phyloP scores from a whole-genome alignment of 2,888 invertebrate species.

The Athetis lepigone region DNA sequence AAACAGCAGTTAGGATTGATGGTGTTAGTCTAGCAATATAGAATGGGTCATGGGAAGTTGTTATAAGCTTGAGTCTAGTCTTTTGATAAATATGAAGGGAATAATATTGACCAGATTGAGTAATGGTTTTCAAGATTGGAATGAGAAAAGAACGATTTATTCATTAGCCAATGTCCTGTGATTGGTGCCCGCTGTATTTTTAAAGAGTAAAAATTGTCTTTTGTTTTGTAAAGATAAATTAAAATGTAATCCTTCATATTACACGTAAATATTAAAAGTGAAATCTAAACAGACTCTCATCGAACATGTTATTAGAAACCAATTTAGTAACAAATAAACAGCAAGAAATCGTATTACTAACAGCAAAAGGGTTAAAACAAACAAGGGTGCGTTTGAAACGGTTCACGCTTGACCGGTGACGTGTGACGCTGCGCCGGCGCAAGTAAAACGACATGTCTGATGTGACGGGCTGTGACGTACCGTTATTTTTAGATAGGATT shows the following conservation, averaged over 20 bases:
- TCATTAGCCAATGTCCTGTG: neutral
- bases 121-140: neutral
- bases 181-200: neutral
- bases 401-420: conserved; percentile 69
- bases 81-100: conserved; percentile 9
- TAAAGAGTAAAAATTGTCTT: neutral
- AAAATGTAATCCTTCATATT: neutral
- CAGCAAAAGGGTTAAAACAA: conserved; percentile 65
- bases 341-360: conserved; percentile 60
- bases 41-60: conserved; percentile 27
- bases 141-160: neutral
- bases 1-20: conserved; percentile 37
- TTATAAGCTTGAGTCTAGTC: conserved; percentile 23
- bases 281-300: neutral
- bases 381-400: conserved; percentile 68
- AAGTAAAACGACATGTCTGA: conserved; percentile 57
- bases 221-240: too few species aligned
- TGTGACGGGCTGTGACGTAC: conserved; percentile 49
- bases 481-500: conserved; percentile 58
- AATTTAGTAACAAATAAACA: conserved; percentile 57
- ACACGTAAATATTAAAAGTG: neutral
- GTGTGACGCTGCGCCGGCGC: conserved; percentile 62
- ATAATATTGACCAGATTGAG: neutral
- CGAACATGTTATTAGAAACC: conserved; percentile 48
- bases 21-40: conserved; percentile 25